A percentile compares a stretch with the other conserved stretches of the same genome.
Conservation (phyloP, 2,888 invertebrate species). For the Drosophila mettleri region DNA sequence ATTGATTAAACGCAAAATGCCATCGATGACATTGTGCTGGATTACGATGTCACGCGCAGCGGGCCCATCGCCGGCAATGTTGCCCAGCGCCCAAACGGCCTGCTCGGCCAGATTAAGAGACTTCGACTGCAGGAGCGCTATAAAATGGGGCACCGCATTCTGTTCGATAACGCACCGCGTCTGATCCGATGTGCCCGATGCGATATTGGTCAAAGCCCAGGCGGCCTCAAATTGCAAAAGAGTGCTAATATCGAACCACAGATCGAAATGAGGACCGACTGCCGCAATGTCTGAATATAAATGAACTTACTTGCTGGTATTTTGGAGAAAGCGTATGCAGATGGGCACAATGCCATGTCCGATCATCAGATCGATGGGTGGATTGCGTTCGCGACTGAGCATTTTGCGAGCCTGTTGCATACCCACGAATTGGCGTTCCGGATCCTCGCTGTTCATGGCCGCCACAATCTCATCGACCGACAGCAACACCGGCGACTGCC, state of each 20-base stretch:
- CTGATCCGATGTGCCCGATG: conserved; percentile 96
- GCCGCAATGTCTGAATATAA: neutral
- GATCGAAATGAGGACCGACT: neutral
- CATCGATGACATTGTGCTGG: conserved; percentile 89
- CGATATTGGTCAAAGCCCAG: conserved; percentile 99
- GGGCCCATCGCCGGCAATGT: conserved; percentile 97
- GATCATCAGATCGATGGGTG: conserved; percentile 95
- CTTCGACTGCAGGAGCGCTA: conserved; percentile 89
- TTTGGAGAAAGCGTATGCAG: conserved; percentile 91
- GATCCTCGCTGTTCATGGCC: conserved; percentile 89
- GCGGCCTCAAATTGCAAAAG: conserved; percentile 97
- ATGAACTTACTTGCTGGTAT: conserved; percentile 88
- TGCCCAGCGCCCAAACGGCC: conserved; percentile 99
- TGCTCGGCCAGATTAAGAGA: conserved; percentile 93
- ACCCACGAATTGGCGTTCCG: conserved; percentile 88
- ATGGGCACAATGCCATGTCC: conserved; percentile 92
- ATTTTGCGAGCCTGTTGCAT: conserved; percentile 94
- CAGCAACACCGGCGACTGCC: conserved; percentile 85
- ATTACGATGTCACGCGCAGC: conserved; percentile 93
- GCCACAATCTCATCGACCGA: conserved; percentile 90
- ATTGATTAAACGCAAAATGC: conserved; percentile 89
- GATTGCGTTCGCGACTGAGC: conserved; percentile 94
- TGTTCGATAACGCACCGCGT: conserved; percentile 93
- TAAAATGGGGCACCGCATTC: conserved; percentile 94
- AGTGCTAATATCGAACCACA: conserved; percentile 86